Percentiles rank a stretch among this genome's conserved stretches.
Evolutionary conservation across 2,797 vertebrate species (phyloP).

Genomic region (Sebastes matsubarae): DNA sequence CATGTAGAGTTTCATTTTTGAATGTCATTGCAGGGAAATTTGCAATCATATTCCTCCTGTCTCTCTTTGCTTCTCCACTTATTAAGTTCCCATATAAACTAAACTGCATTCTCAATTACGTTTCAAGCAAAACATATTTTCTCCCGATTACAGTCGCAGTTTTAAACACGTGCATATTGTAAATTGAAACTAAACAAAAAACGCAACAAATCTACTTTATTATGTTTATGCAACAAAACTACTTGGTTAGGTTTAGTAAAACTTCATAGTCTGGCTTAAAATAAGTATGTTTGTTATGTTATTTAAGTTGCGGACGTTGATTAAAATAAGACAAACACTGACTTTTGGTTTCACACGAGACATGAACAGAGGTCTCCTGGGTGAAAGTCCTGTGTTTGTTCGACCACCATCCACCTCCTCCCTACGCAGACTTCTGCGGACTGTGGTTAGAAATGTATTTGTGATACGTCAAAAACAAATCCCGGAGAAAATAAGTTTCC

Average conservation of each 20-base stretch:
- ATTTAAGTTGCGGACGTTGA: not conserved
- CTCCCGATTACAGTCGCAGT: too few species aligned
- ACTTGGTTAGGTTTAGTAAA: too few species aligned
- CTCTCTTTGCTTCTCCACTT: not conserved
- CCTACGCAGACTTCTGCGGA: not conserved
- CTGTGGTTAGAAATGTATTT: not conserved
- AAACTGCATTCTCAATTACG: not conserved
- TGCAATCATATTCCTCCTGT: not conserved
- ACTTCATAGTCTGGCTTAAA: too few species aligned
- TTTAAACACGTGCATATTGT: too few species aligned
- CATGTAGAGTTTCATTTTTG: slow-evolving; percentile 6
- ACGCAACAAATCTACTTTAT: fast-evolving
- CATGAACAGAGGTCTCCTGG: not conserved
- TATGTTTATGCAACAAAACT: not conserved
- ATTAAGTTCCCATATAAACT: not conserved
- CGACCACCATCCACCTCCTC: not conserved
- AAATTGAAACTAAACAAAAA: not conserved
- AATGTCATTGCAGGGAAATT: slow-evolving; percentile 16
- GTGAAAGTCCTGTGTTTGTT: not conserved
- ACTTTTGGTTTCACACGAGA: not conserved
- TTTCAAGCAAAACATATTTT: not conserved
- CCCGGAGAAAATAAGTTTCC: not conserved
- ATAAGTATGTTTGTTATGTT: too few species aligned
- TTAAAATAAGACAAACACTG: not conserved
- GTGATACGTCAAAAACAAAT: not conserved